These are phyloP conservation scores for Neomorphus geoffroyi DNA, from an alignment of 2,797 vertebrate species.

Conservation along the genomic window DNA sequence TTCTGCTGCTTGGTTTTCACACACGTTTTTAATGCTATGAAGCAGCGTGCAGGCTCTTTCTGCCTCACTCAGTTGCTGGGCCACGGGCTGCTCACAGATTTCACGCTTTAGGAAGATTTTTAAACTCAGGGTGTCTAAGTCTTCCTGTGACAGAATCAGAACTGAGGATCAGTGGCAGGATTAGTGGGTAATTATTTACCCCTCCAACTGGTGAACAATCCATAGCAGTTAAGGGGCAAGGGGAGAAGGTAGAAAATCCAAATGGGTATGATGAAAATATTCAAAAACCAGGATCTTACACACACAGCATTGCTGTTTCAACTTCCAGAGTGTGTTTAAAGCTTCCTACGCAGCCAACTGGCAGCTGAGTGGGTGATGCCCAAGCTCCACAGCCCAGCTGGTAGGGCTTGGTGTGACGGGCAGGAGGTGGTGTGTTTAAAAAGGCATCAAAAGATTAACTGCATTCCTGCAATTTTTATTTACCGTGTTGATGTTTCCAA, in stretches of 20 bases:
- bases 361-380: background rate
- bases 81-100: background rate
- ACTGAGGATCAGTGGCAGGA: no score
- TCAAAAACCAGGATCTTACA: background rate
- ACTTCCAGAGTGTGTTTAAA: background rate
- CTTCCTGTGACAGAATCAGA: background rate
- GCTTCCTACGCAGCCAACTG: accelerated
- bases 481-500: background rate
- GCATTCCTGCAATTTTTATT: background rate
- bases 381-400: background rate
- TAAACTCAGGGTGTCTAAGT: background rate
- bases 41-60: background rate
- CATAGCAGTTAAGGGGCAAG: background rate
- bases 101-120: background rate
- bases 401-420: background rate
- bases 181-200: background rate
- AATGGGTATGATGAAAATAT: background rate
- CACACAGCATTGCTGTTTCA: background rate
- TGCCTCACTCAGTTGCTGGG: background rate
- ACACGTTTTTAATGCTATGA: background rate
- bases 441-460: background rate
- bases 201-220: background rate
- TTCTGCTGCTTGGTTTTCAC: background rate
- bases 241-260: background rate
- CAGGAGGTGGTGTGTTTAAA: background rate